Evolutionary conservation across 2,113 vertebrate genomes (phyloP), one percentile per base, ranked within the genome.

Genomic region (Alouatta palliata): DNA sequence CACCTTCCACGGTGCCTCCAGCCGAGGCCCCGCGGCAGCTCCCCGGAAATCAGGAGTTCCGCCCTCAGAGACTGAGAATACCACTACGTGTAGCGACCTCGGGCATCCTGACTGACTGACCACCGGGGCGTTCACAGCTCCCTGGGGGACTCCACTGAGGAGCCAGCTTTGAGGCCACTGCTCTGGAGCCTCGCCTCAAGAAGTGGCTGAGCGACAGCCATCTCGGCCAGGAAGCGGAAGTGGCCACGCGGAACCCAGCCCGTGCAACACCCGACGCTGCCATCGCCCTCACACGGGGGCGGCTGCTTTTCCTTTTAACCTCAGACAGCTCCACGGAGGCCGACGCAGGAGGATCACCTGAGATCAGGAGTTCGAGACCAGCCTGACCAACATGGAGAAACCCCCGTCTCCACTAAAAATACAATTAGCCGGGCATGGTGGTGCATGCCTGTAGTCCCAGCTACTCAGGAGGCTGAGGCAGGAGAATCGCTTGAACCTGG

Each of bases 151-250:
- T 1, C 12, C 12, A 12, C 27, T 8, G 17, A 6, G 56, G 17
- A 0, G 70, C 21, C 32, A 23, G 49, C 32, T 40, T 8, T 7
- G n/a, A 58, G 14, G 25, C 1, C 83, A 2, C 0, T 0, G 25
- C 32, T 10, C 35, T 11, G 7, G 40, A 83, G 23, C 16, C 20
- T 4, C 0, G 6, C 4, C 1, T 49, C 10, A 47, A 25, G 52
- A 19, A 4, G 1, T 3, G 23, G 3, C 40, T 25, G 85, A 6
- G 61, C 27, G 0, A 64, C 61, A 64, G 27, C 27, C 11, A 64
- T 64, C 27, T 30, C 25, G 12, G 27, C 61, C 27, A 13, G 27
- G 61, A 64, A 64, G 61, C 61, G 61, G 61, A 64, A 64, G 61
- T 64, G 61, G 61, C 30, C 40, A 20, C n/a, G 7, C 10, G 1